Evolutionary conservation across 2,888 invertebrate species (phyloP), one percentile per base, ranked within the genome.

Genomic region (Chymomyza caudatula): DNA sequence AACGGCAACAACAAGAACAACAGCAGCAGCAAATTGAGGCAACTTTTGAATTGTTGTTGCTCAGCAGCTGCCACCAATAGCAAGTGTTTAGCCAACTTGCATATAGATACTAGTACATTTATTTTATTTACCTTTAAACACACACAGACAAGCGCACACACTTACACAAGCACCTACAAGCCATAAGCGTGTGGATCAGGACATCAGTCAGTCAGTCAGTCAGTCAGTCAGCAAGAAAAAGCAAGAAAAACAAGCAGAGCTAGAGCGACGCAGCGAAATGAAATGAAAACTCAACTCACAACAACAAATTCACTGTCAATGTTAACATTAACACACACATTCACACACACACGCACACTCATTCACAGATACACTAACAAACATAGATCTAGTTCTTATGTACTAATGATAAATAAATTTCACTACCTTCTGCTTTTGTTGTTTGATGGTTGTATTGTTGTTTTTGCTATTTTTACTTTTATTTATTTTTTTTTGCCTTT

Each of bases 271-370:
- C 43, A 60, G 25, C 70, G 52, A 17, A 25, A 53, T 11, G n/a
- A 25, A 23, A 25, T 22, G 51, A 22, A 51, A 51, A 11, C 20
- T 2, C 19, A 51, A 11, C 20, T 2, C 19, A 51, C 20, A 51
- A 20, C 51, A 51, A 51, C 51, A 51, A 56, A 43, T 70, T 69
- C 69, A 69, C 60, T 69, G 69, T 60, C 69, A 69, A 70, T 69
- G 69, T 53, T 69, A 64, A 23, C 70, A 37, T 42, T 59, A 59
- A 63, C 44, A 69, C 58, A 67, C 55, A 43, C 60, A 51, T 20
- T 23, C 15, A 69, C 69, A 53, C 47, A 53, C 56, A 57, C 58
- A 69, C 51, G 55, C 69, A 62, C 69, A 55, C 54, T 63, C 68
- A 69, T 37, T 51, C 63, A 66, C 60, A 66, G 59, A 71, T 52